Percentiles rank a stretch among this genome's conserved stretches.
These are phyloP conservation scores for Chrysemys picta DNA, from an alignment of 2,113 vertebrate species.

Conservation along the genomic window DNA sequence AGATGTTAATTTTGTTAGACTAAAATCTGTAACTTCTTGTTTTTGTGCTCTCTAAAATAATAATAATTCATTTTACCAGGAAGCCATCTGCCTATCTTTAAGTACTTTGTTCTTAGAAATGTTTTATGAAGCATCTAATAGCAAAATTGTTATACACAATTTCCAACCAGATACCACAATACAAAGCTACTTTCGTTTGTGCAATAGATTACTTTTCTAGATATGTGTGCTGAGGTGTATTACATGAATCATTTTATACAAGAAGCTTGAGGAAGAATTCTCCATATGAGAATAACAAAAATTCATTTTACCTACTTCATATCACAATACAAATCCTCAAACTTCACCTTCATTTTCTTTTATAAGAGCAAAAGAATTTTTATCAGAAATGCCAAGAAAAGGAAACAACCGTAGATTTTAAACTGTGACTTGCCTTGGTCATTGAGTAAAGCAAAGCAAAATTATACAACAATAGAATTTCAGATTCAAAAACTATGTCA, in stretches of 20 bases:
- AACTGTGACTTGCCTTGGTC: neutral
- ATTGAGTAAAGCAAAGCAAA: neutral
- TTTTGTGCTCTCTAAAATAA: neutral
- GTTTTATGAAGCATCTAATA: neutral
- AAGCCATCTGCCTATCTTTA: neutral
- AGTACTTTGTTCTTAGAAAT: neutral
- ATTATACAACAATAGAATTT: neutral
- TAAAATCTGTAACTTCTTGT: neutral
- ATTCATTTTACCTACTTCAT: neutral
- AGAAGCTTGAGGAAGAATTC: neutral
- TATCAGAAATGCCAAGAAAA: neutral
- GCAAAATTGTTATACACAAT: neutral
- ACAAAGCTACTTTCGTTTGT: neutral
- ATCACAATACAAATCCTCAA: neutral
- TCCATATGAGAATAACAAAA: neutral
- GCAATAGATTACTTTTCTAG: neutral
- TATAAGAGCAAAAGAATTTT: neutral
- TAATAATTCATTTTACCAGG: neutral
- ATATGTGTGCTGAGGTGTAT: neutral
- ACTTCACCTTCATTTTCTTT: neutral
- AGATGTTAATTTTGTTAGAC: neutral
- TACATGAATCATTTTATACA: neutral
- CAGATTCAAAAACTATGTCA: neutral
- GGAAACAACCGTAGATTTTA: neutral
- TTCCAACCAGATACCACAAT: neutral